Evolutionary conservation across 2,888 invertebrate species (phyloP), one percentile per base, ranked within the genome.

Genomic region (Cataglyphis albicans): DNA sequence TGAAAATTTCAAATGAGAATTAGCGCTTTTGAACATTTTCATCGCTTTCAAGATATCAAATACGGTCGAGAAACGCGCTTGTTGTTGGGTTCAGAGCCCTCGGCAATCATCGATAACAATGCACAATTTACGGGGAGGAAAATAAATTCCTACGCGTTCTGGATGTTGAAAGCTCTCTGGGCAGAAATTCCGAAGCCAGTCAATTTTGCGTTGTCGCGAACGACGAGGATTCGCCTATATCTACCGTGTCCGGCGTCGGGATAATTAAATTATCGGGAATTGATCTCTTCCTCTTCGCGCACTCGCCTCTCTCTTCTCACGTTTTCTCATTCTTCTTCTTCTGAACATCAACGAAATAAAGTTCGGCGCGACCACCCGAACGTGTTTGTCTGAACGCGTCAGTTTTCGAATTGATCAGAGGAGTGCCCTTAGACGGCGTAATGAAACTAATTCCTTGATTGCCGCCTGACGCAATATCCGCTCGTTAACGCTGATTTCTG

Each of bases 391-490:
- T 84, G 84, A 86, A 86, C 85, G 87, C 89, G 89, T 90, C 89
- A 90, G 84, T 85, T 89, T 89, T 86, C 86, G 86, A 83, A 88
- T 83, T 78, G 85, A 87, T 90, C 87, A 65, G 86, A 68, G 73
- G 78, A 89, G 89, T 87, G 63, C 86, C 81, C 88, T 88, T 89
- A 85, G 84, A 78, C 88, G 80, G 78, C 65, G 64, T 82, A 90
- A 89, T 87, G 86, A 87, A 89, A 89, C 87, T 89, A 89, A 89
- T 87, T 90, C 85, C 87, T 86, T 88, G 88, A 89, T 89, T 90
- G 86, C 90, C 86, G 86, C 64, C 83, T 84, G 86, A 86, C 82
- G 90, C 86, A 90, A 90, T 90, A 90, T 90, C 89, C 86, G 85
- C 84, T 90, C 90, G 90, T 90, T 90, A 90, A 85, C 90, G 85